phyloP scores from a whole-genome alignment of 2,113 vertebrate species.

The Oxyura jamaicensis region DNA sequence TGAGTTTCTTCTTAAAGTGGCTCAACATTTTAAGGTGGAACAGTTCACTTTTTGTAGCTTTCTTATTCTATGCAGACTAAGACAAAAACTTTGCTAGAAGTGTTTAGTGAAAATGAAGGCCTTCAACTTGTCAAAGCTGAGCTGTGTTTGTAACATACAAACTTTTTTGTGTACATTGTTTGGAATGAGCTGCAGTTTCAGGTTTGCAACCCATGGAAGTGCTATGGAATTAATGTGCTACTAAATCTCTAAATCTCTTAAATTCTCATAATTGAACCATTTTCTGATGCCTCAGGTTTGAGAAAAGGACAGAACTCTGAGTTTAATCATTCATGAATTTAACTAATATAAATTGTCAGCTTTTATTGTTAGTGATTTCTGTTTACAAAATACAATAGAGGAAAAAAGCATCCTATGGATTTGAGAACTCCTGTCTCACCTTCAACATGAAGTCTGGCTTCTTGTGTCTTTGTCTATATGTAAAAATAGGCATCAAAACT shows the following conservation, averaged over 20 bases:
- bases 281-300: not conserved
- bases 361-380: not conserved
- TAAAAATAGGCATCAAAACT: not conserved
- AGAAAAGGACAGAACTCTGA: not conserved
- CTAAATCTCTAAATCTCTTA: not conserved
- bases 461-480: not conserved
- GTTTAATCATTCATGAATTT: not conserved
- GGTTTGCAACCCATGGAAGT: not conserved
- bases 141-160: not conserved
- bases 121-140: not conserved
- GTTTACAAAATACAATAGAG: not conserved
- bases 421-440: not conserved
- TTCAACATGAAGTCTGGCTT: not conserved
- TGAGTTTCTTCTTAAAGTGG: not conserved
- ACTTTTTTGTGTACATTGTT: not conserved
- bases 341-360: not conserved
- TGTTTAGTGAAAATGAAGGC: not conserved
- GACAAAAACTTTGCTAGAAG: not conserved
- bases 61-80: not conserved
- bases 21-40: not conserved
- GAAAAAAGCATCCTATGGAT: not conserved
- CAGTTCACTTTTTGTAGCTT: not conserved
- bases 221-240: not conserved
- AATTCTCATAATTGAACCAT: not conserved
- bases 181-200: not conserved